phyloP scores from a whole-genome alignment of 2,797 vertebrate genomes.

The Xiphophorus birchmanni region DNA sequence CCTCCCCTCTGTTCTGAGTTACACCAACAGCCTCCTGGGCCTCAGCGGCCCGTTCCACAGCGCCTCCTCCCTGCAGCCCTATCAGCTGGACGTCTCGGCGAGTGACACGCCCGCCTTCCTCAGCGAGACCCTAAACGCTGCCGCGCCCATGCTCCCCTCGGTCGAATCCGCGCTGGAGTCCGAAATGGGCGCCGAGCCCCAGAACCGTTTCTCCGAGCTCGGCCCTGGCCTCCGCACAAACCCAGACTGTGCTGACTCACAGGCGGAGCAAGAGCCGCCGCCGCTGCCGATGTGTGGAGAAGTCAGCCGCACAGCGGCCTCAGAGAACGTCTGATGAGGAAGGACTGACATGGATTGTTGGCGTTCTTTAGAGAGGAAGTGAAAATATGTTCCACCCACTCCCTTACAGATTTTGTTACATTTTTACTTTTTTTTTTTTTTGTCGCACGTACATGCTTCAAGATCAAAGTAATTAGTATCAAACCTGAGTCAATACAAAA shows the following conservation, averaged over 20 bases:
- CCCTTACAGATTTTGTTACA: not conserved
- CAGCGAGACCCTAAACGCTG: conserved; percentile 63
- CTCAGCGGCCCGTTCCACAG: conserved; percentile 83
- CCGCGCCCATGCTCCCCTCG: conserved; percentile 56
- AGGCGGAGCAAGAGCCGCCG: conserved; percentile 48
- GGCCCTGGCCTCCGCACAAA: conserved; percentile 83
- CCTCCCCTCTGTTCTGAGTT: conserved; percentile 90
- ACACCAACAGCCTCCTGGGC: conserved; percentile 82
- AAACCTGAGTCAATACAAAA: conserved; percentile 3
- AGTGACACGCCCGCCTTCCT: conserved; percentile 70
- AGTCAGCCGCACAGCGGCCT: conserved; percentile 76
- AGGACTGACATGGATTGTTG: conserved; percentile 25
- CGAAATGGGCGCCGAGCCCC: conserved; percentile 82
- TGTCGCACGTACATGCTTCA: not conserved
- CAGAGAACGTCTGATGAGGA: conserved; percentile 40
- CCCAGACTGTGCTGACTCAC: conserved; percentile 80
- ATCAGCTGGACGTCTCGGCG: conserved; percentile 82
- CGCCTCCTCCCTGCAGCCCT: conserved; percentile 82
- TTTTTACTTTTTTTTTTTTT: not conserved
- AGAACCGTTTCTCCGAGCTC: conserved; percentile 75
- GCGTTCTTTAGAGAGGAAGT: not conserved
- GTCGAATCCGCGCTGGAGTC: conserved; percentile 84
- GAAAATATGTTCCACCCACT: not conserved
- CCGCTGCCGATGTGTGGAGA: conserved; percentile 13
- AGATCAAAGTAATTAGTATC: not conserved